Evolutionary conservation across 2,888 invertebrate genomes (phyloP).

Genomic region (Aquatica leii): DNA sequence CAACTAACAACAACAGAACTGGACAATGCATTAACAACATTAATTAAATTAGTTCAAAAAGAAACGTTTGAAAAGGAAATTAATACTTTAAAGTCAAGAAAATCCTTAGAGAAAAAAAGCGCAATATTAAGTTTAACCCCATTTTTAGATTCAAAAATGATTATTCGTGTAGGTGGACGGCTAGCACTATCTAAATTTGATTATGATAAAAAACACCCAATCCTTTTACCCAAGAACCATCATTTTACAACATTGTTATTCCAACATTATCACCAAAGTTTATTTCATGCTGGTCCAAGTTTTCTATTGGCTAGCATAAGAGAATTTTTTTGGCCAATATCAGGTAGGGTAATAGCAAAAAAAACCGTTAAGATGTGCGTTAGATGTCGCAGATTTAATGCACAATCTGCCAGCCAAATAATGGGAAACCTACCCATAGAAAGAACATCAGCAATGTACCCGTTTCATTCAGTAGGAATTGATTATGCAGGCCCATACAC

Average conservation of each 20-base stretch:
- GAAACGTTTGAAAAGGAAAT: not conserved
- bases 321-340: constrained; percentile 20
- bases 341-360: not conserved
- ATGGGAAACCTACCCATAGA: constrained; percentile 33
- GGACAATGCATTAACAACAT: not conserved
- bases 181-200: constrained; percentile 24
- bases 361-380: constrained; percentile 5
- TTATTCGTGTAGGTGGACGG: constrained; percentile 36
- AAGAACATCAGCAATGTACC: constrained; percentile 15
- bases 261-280: constrained; percentile 19
- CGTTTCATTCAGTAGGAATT: constrained; percentile 36
- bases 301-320: constrained; percentile 39
- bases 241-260: constrained; percentile 31
- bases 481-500: constrained; percentile 45
- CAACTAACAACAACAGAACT: not conserved
- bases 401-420: constrained; percentile 15
- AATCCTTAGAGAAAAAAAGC: not conserved
- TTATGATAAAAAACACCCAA: constrained; percentile 35
- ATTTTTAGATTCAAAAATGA: constrained; percentile 12
- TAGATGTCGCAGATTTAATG: constrained; percentile 31
- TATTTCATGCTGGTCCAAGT: too few relatives aligned
- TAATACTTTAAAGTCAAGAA: not conserved
- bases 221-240: constrained; percentile 34
- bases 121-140: not conserved
- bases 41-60: not conserved